phyloP scores from a whole-genome alignment of 1,140 invertebrate genomes.

The Drosophila repleta region DNA sequence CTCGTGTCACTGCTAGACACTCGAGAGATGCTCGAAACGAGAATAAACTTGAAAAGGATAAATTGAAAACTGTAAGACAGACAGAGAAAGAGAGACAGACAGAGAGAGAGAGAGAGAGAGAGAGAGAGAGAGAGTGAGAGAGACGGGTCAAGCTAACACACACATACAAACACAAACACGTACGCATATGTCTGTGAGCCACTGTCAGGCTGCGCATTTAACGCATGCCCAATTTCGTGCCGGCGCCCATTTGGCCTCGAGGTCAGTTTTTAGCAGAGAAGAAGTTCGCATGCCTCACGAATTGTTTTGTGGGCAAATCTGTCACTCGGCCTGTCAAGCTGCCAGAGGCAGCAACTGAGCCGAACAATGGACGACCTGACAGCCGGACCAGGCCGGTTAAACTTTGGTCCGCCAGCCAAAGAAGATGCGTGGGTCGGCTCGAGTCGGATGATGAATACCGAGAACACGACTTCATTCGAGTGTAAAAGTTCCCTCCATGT shows the following conservation, averaged over 20 bases:
- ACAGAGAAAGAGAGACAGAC: too few species aligned
- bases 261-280: slow-evolving; percentile 56
- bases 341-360: slow-evolving; percentile 34
- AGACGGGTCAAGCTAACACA: not conserved
- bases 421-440: not conserved
- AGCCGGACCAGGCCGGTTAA: slow-evolving; percentile 1
- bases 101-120: too few species aligned
- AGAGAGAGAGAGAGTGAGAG: too few species aligned
- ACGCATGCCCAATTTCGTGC: slow-evolving; percentile 21
- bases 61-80: slow-evolving; percentile 46
- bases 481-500: not conserved
- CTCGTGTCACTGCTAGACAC: too few species aligned
- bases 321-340: slow-evolving; percentile 66
- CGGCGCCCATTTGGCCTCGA: slow-evolving; percentile 21
- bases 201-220: not conserved
- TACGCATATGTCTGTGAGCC: not conserved
- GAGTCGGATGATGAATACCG: not conserved
- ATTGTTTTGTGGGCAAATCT: slow-evolving; percentile 76
- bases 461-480: not conserved
- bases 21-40: slow-evolving; percentile 41
- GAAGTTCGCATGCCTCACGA: slow-evolving; percentile 60
- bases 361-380: slow-evolving; percentile 22
- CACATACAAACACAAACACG: not conserved
- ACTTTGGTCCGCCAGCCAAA: too few species aligned
- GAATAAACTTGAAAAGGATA: slow-evolving; percentile 66